Percentiles rank a stretch among this genome's conserved stretches.
phyloP scores from a whole-genome alignment of 2,113 vertebrate genomes.

The Datnioides undecimradiatus region DNA sequence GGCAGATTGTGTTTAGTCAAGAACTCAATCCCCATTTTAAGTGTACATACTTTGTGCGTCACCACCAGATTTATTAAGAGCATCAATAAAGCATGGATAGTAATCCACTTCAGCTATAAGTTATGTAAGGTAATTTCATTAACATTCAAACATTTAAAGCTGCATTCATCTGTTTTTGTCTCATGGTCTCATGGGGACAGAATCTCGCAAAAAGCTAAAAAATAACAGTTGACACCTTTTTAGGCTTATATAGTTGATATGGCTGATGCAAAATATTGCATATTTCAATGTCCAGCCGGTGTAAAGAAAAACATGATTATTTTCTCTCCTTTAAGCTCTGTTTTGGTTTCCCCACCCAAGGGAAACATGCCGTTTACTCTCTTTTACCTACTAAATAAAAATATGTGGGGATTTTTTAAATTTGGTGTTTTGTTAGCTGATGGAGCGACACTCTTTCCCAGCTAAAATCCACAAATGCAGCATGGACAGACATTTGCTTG shows the following conservation, averaged over 20 bases:
- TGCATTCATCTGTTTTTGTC: background rate
- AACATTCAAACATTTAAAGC: background rate
- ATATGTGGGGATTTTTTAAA: background rate
- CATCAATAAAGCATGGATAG: too few relatives aligned
- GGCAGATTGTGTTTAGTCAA: background rate
- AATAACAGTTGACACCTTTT: background rate
- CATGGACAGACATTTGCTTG: background rate
- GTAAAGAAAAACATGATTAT: background rate
- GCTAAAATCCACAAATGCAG: background rate
- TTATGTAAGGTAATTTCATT: too few relatives aligned
- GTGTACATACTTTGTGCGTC: background rate
- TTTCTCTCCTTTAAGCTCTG: background rate
- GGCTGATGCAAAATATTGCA: background rate
- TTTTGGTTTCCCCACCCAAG: background rate
- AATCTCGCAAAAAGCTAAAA: background rate
- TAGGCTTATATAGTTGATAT: background rate
- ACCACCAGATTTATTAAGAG: background rate
- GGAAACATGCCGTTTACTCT: too few relatives aligned
- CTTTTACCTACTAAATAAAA: too few relatives aligned
- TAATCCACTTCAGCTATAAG: too few relatives aligned
- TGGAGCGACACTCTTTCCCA: background rate
- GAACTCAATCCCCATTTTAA: background rate
- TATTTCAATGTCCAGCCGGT: background rate
- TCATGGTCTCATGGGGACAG: too few relatives aligned
- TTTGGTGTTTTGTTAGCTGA: background rate